phyloP scores from a whole-genome alignment of 2,797 vertebrate species.

The Balearica regulorum region DNA sequence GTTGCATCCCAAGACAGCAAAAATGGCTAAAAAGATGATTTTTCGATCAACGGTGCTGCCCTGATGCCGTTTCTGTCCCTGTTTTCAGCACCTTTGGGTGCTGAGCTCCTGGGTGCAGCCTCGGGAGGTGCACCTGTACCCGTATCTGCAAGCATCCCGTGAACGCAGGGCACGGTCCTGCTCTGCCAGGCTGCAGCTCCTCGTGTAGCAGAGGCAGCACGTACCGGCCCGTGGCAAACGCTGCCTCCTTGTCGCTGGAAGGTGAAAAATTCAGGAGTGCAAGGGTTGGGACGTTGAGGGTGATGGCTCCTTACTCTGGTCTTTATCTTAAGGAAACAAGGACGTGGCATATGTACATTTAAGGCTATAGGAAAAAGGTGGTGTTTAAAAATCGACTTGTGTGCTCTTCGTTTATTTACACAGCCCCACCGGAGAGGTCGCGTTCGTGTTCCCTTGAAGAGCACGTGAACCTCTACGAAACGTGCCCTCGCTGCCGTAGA shows the following conservation, averaged over 20 bases:
- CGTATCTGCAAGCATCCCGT: neutral
- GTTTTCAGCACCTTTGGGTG: neutral
- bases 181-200: neutral
- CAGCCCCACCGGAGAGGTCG: neutral
- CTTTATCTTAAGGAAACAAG: constrained; percentile 1
- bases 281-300: neutral
- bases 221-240: rapidly evolving
- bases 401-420: neutral
- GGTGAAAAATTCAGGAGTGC: neutral
- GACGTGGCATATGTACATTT: neutral
- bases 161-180: neutral
- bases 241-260: neutral
- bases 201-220: neutral
- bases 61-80: neutral
- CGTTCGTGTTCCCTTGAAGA: neutral
- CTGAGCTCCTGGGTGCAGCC: neutral
- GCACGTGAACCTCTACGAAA: neutral
- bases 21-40: neutral
- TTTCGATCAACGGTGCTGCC: rapidly evolving
- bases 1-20: neutral
- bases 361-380: neutral
- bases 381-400: neutral
- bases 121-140: neutral
- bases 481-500: neutral
- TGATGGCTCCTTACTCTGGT: neutral